These are phyloP conservation scores for Dolichomitus sp. DNA, from an alignment of 2,888 invertebrate genomes.

Conservation along the genomic window DNA sequence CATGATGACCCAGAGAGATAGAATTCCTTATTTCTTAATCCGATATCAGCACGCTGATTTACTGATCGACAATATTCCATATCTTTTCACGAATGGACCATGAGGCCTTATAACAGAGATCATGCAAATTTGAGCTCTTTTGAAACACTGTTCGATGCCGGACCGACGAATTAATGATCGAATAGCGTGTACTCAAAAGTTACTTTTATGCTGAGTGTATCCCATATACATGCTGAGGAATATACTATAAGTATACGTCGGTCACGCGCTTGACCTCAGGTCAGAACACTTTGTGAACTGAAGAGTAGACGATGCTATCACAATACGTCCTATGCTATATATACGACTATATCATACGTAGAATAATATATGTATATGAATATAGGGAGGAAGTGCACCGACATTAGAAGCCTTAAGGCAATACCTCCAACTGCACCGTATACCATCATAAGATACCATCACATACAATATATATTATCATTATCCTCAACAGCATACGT, in stretches of 20 bases:
- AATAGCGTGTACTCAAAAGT: slow-evolving; percentile 74
- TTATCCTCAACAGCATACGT: background rate
- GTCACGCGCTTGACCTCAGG: slow-evolving; percentile 3
- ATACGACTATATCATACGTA: background rate
- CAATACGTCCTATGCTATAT: background rate
- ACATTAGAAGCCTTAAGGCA: background rate
- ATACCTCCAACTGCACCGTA: background rate
- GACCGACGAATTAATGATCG: slow-evolving; percentile 77
- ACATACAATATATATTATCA: background rate
- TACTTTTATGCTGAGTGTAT: slow-evolving; percentile 67
- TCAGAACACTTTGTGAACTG: background rate
- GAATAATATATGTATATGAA: background rate
- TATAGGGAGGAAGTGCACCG: background rate
- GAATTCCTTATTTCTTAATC: no score
- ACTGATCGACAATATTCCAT: no score
- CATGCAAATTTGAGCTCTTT: no score
- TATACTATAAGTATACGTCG: background rate
- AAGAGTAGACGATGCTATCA: background rate
- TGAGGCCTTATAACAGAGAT: no score
- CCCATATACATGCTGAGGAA: no score
- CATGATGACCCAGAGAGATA: background rate
- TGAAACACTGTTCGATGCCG: slow-evolving; percentile 6
- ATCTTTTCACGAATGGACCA: no score
- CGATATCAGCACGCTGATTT: no score
- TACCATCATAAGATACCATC: background rate